Conservation (phyloP, 2,113 vertebrate species). For the Eretmochelys imbricata region DNA sequence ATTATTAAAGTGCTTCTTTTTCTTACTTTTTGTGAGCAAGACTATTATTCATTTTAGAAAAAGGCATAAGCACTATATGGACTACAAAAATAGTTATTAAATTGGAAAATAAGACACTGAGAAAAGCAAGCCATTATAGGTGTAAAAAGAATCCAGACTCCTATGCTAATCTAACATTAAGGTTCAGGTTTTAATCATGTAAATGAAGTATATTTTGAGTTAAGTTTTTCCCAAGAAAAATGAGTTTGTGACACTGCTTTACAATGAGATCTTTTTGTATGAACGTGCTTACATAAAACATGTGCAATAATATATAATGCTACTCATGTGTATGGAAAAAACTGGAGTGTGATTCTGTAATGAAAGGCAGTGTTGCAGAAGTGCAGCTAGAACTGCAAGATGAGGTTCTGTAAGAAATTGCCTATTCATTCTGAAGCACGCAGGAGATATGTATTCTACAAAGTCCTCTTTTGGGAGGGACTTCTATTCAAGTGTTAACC, state of each 20-base stretch:
- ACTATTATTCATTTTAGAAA: fast-evolving
- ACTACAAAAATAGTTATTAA: neutral
- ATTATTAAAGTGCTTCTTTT: neutral
- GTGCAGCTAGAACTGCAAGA: neutral
- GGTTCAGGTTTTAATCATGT: neutral
- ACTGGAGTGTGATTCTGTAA: neutral
- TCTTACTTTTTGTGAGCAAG: neutral
- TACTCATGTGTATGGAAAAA: neutral
- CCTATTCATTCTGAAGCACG: neutral
- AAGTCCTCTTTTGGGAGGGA: neutral
- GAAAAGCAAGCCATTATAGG: neutral
- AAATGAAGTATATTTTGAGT: neutral
- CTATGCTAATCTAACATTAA: neutral
- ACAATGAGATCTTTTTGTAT: neutral
- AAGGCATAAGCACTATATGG: neutral
- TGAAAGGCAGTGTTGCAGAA: neutral
- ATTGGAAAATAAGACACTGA: neutral
- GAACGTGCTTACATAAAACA: neutral
- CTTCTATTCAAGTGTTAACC: neutral
- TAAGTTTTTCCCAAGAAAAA: neutral
- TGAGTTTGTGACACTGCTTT: neutral
- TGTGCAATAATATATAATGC: neutral
- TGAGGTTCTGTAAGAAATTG: neutral
- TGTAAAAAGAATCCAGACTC: neutral
- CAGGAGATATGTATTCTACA: neutral